Conservation (phyloP, 2,113 vertebrate species). For the Ariopsis seemanni region DNA sequence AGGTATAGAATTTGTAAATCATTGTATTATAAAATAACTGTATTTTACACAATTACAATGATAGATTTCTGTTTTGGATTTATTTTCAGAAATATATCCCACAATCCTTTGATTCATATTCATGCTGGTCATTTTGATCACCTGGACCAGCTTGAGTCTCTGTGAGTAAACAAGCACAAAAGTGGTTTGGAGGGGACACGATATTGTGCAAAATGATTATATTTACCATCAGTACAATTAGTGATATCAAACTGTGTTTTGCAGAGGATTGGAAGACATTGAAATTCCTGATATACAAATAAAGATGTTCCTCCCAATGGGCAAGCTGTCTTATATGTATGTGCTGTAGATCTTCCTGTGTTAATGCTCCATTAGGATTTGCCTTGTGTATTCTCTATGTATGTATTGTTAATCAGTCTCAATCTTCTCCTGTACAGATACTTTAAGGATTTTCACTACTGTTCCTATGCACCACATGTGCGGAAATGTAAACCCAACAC, state of each 20-base stretch:
- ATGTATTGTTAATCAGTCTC: background rate
- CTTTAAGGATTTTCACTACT: slow-evolving; percentile 83
- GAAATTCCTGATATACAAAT: slow-evolving; percentile 76
- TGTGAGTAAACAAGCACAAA: slow-evolving; percentile 67
- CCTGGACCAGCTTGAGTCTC: slow-evolving; percentile 76
- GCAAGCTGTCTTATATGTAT: slow-evolving; percentile 79
- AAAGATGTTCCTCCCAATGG: slow-evolving; percentile 77
- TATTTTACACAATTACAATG: background rate
- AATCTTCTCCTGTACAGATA: slow-evolving; percentile 67
- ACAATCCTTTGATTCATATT: slow-evolving; percentile 74
- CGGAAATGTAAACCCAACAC: slow-evolving; percentile 80
- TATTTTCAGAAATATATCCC: slow-evolving; percentile 76
- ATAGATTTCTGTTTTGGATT: background rate
- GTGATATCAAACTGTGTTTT: slow-evolving; percentile 52
- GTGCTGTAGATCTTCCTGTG: slow-evolving; percentile 1
- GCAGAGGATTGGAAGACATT: slow-evolving; percentile 76
- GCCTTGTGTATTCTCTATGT: background rate
- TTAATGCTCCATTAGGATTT: background rate
- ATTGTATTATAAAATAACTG: background rate
- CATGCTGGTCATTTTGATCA: slow-evolving; percentile 70
- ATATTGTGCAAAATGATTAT: background rate
- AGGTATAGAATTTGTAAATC: background rate
- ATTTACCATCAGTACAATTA: background rate
- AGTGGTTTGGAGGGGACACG: background rate
- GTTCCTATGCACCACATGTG: slow-evolving; percentile 80